Percentiles rank a stretch among this genome's conserved stretches.
Evolutionary conservation across 2,888 invertebrate genomes (phyloP).

Genomic region (Cryptosula pallasiana): DNA sequence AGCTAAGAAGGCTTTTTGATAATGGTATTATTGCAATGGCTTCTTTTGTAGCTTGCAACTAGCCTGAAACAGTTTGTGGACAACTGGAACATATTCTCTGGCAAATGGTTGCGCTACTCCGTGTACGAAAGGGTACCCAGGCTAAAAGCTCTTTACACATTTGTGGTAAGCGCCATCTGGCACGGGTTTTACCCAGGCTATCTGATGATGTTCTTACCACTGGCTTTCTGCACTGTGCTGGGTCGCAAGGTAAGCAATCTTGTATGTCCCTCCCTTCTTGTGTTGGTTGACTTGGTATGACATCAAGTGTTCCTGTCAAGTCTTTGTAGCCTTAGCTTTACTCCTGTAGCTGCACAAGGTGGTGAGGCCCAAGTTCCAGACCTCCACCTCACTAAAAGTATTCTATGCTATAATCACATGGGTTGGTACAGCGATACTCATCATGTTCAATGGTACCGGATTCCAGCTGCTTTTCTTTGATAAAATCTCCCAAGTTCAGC

Average conservation of each 20-base stretch:
- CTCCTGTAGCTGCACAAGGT: slow-evolving; percentile 12
- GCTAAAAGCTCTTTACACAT: slow-evolving; percentile 59
- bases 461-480: slow-evolving; percentile 15
- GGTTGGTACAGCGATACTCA: neutral
- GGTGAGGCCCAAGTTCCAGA: slow-evolving; percentile 11
- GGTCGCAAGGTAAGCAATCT: neutral
- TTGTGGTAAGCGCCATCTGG: slow-evolving; percentile 70
- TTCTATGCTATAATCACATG: slow-evolving; percentile 10
- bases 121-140: slow-evolving; percentile 80
- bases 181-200: slow-evolving; percentile 69
- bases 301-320: too few relatives aligned
- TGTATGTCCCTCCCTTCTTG: too few relatives aligned
- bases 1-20: neutral
- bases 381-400: neutral
- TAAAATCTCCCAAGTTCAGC: slow-evolving; percentile 1
- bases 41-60: slow-evolving; percentile 61
- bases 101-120: slow-evolving; percentile 81
- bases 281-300: too few relatives aligned
- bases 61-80: slow-evolving; percentile 82
- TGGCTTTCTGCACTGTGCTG: slow-evolving; percentile 10
- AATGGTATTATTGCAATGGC: neutral
- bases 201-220: slow-evolving; percentile 58
- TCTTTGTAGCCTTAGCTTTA: too few relatives aligned
- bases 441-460: slow-evolving; percentile 13
- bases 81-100: slow-evolving; percentile 92